These are phyloP conservation scores for Girardia tigrina DNA, from an alignment of 2,888 invertebrate genomes.

Conservation along the genomic window DNA sequence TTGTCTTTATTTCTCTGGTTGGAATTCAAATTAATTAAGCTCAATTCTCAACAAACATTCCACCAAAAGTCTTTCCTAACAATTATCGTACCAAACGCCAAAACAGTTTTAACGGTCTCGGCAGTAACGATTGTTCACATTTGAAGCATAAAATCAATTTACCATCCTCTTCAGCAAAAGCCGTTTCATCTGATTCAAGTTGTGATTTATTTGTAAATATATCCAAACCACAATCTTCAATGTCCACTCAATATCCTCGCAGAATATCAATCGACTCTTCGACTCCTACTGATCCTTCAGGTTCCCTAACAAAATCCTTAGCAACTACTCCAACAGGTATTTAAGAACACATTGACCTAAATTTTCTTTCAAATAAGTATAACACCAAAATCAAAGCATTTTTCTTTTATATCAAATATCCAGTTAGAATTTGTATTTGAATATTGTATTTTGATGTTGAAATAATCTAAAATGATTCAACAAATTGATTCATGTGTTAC, in stretches of 20 bases:
- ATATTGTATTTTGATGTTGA: no score
- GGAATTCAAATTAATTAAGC: not conserved
- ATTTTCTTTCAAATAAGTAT: no score
- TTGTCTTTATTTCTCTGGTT: not conserved
- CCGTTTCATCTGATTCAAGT: not conserved
- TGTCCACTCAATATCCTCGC: not conserved
- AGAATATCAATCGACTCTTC: not conserved
- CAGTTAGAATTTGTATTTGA: no score
- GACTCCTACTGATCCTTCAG: not conserved
- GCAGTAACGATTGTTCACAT: not conserved
- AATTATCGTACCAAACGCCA: not conserved
- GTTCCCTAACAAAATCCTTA: not conserved
- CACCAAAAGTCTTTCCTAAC: slow-evolving; percentile 5
- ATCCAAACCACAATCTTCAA: not conserved
- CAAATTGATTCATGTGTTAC: no score
- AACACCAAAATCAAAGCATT: no score
- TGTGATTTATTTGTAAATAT: not conserved
- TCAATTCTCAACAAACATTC: not conserved
- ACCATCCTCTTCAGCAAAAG: not conserved
- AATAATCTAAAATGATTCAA: no score
- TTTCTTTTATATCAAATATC: no score
- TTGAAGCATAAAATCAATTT: not conserved
- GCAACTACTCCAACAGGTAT: slow-evolving; percentile 1
- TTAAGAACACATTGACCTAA: no score
- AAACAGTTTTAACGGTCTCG: slow-evolving; percentile 13